Conservation (phyloP, 1,140 invertebrate genomes). For the Coenobita brevimanus region DNA sequence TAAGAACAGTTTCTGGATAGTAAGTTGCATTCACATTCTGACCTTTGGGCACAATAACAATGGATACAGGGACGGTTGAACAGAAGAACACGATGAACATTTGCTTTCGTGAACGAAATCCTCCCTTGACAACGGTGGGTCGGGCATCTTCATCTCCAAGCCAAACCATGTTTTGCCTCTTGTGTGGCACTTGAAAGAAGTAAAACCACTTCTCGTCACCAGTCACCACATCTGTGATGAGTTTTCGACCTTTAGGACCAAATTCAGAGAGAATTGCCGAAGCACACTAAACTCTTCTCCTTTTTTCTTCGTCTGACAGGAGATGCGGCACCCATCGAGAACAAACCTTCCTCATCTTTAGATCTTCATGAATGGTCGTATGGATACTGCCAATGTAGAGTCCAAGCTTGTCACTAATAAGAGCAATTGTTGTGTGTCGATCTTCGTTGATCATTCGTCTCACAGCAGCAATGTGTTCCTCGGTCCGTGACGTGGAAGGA, state of each 20-base stretch:
- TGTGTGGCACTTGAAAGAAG: too few relatives aligned
- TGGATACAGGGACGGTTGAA: constrained; percentile 12
- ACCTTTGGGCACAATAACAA: constrained; percentile 13
- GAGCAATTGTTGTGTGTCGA: constrained; percentile 30
- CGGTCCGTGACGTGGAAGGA: constrained; percentile 12
- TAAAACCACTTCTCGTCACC: too few relatives aligned
- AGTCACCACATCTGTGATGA: constrained; percentile 9
- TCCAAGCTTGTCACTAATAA: constrained; percentile 18
- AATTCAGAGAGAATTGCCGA: constrained; percentile 19
- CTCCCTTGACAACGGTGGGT: constrained; percentile 13
- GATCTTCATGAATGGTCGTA: constrained; percentile 28
- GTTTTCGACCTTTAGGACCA: constrained; percentile 14
- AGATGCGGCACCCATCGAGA: constrained; percentile 6
- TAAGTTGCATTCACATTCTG: too few relatives aligned
- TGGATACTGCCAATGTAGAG: constrained; percentile 17
- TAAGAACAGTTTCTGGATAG: too few relatives aligned
- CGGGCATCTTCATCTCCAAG: not conserved
- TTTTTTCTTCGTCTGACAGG: constrained; percentile 14
- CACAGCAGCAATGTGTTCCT: constrained; percentile 15
- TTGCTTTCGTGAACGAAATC: constrained; percentile 16
- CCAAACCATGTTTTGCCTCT: too few relatives aligned
- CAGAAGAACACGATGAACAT: not conserved
- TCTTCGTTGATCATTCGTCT: constrained; percentile 5
- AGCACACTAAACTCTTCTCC: constrained; percentile 8
- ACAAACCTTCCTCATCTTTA: constrained; percentile 14